These are phyloP conservation scores for Drosophila lacicola DNA, from an alignment of 2,888 invertebrate species.

Conservation along the genomic window DNA sequence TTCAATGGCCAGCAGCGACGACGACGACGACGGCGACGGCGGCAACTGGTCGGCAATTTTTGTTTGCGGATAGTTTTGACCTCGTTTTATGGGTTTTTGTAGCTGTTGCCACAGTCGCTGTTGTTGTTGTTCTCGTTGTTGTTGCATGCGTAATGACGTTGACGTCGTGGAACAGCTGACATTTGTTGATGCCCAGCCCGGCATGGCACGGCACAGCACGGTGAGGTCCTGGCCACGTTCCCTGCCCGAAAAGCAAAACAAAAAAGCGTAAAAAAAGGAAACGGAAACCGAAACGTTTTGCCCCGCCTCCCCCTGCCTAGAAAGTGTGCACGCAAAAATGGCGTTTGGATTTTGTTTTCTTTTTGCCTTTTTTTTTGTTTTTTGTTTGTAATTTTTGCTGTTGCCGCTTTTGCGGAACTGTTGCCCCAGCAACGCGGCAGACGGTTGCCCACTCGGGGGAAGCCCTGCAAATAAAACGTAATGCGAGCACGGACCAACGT, in stretches of 20 bases:
- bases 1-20: constrained; percentile 35
- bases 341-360: constrained; percentile 44
- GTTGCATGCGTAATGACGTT: constrained; percentile 74
- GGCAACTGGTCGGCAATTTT: constrained; percentile 59
- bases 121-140: constrained; percentile 32
- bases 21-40: constrained; percentile 21
- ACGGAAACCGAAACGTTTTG: constrained; percentile 27
- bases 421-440: constrained; percentile 52
- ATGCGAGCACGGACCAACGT: constrained; percentile 54
- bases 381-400: constrained; percentile 9
- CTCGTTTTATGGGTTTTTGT: constrained; percentile 57
- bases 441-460: constrained; percentile 55
- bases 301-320: constrained; percentile 10
- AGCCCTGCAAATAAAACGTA: constrained; percentile 51
- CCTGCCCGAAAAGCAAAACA: constrained; percentile 23
- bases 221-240: background rate
- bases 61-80: constrained; percentile 77
- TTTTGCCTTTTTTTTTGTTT: constrained; percentile 4
- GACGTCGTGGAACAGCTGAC: constrained; percentile 64
- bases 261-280: constrained; percentile 27
- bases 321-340: constrained; percentile 59
- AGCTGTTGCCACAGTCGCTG: constrained; percentile 19
- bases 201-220: background rate
- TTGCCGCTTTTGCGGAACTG: constrained; percentile 30
- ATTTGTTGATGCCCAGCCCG: constrained; percentile 63